A percentile compares a stretch with the other conserved stretches of the same genome.
These are phyloP conservation scores for Symphodus melops DNA, from an alignment of 2,113 vertebrate species.

Conservation along the genomic window DNA sequence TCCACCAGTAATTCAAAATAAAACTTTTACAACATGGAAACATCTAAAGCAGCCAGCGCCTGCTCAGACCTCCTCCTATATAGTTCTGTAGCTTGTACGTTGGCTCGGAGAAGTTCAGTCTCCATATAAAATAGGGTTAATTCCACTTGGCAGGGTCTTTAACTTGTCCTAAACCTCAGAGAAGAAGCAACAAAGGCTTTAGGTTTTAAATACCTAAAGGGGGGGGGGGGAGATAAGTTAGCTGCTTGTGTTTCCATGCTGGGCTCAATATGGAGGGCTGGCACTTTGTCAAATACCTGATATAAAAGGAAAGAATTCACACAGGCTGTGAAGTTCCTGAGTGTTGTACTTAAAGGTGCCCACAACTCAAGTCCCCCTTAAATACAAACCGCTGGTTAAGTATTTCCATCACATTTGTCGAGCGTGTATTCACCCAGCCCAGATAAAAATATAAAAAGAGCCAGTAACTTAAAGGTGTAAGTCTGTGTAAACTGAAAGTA, in stretches of 20 bases:
- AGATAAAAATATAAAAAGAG: no score
- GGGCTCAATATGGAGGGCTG: conserved; percentile 50
- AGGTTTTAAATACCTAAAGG: conserved; percentile 37
- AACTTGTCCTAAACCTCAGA: conserved; percentile 13
- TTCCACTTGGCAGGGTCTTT: conserved; percentile 34
- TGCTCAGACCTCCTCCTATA: conserved; percentile 45
- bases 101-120: conserved; percentile 40
- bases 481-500: no score
- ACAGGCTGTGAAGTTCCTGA: neutral
- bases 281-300: conserved; percentile 62
- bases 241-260: conserved; percentile 56
- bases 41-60: conserved; percentile 35
- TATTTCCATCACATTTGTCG: no score
- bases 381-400: no score
- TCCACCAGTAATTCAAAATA: conserved; percentile 56
- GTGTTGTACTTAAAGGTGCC: neutral
- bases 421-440: no score
- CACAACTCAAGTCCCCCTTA: neutral
- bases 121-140: conserved; percentile 23
- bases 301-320: conserved; percentile 45
- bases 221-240: conserved; percentile 42
- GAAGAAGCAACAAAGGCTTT: conserved; percentile 33
- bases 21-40: conserved; percentile 56
- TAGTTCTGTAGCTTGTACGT: conserved; percentile 55
- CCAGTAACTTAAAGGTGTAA: no score